Evolutionary conservation across 1,140 invertebrate species (phyloP).

Genomic region (Zelostemma sp.): DNA sequence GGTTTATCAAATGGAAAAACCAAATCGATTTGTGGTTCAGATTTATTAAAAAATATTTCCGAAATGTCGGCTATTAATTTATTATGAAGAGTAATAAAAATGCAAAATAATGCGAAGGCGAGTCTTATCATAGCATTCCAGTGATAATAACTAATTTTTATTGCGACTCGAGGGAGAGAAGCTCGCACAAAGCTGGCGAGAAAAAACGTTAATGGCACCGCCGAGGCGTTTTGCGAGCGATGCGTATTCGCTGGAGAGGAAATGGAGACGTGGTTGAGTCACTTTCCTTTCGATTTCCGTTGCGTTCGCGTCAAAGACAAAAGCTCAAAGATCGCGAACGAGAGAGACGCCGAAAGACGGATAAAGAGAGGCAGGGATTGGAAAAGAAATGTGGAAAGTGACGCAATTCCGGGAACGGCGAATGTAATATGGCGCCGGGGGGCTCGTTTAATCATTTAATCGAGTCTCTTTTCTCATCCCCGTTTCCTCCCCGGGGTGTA

Average conservation of each 20-base stretch:
- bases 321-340: background rate
- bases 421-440: slow-evolving; percentile 50
- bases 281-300: background rate
- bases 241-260: background rate
- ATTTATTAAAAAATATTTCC: background rate
- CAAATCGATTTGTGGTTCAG: no score
- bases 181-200: background rate
- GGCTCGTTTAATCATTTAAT: slow-evolving; percentile 58
- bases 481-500: slow-evolving; percentile 1
- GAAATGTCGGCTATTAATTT: no score
- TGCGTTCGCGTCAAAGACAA: background rate
- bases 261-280: slow-evolving; percentile 22
- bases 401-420: slow-evolving; percentile 35
- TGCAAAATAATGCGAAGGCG: slow-evolving; percentile 21
- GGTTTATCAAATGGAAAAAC: no score
- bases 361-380: slow-evolving; percentile 25
- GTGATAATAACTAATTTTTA: slow-evolving; percentile 4
- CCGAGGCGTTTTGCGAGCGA: background rate
- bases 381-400: slow-evolving; percentile 20
- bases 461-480: slow-evolving; percentile 38
- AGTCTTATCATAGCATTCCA: background rate
- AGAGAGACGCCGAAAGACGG: slow-evolving; percentile 1
- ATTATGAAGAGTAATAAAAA: slow-evolving; percentile 26
- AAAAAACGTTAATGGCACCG: background rate
- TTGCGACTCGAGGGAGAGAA: background rate